Percentiles rank a stretch among this genome's conserved stretches.
These are phyloP conservation scores for Protonibea diacanthus DNA, from an alignment of 2,797 vertebrate genomes.

Conservation along the genomic window DNA sequence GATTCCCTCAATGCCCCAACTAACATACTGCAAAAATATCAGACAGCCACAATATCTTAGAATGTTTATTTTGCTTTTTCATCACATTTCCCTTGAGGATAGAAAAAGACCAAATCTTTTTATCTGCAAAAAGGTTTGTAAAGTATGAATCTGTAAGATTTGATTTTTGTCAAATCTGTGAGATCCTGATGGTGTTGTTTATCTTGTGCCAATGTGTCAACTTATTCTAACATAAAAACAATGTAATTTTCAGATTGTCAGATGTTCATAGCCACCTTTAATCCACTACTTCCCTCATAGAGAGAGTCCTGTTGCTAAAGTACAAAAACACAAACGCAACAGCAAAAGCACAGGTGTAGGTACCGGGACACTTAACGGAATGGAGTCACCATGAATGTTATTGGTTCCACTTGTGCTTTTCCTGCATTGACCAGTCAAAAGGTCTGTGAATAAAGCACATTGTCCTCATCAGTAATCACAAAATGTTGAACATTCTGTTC, in stretches of 20 bases:
- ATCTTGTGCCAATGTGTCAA: not conserved
- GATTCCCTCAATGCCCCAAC: slow-evolving; percentile 18
- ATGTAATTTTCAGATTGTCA: not conserved
- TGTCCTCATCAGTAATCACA: not conserved
- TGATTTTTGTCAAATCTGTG: not conserved
- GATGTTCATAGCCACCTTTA: not conserved
- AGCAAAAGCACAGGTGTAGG: not conserved
- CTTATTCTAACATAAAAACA: not conserved
- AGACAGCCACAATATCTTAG: not conserved
- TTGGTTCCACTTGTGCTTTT: not conserved
- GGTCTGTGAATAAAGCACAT: not conserved
- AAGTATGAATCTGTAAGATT: not conserved
- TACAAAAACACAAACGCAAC: not conserved
- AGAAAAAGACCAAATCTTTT: not conserved
- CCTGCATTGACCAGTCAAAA: not conserved
- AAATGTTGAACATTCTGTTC: not conserved
- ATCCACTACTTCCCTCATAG: not conserved
- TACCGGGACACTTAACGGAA: too few relatives aligned
- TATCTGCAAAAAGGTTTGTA: not conserved
- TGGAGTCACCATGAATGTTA: not conserved
- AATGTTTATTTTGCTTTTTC: not conserved
- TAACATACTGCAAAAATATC: not conserved
- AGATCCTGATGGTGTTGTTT: not conserved
- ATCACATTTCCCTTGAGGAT: not conserved
- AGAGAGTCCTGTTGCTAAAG: not conserved